phyloP scores from a whole-genome alignment of 2,797 vertebrate genomes.

The Centroberyx gerrardi region DNA sequence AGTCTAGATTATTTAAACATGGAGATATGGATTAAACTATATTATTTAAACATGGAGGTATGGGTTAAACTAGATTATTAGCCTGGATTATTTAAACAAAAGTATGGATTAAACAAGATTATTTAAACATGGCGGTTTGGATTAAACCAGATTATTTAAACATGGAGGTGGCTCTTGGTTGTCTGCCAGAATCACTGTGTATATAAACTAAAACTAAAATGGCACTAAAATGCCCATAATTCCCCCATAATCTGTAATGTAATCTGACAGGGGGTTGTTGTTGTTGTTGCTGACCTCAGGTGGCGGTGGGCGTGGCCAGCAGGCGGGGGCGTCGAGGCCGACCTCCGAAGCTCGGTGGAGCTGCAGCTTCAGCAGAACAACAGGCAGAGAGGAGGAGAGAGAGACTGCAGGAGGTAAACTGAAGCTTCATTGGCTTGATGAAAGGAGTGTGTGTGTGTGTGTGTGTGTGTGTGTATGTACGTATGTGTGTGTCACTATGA shows the following conservation, averaged over 20 bases:
- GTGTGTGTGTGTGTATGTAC: neutral
- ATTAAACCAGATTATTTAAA: too few relatives aligned
- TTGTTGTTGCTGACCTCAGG: conserved; percentile 40
- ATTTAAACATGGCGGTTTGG: too few relatives aligned
- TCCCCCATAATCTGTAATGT: too few relatives aligned
- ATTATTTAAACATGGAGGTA: too few relatives aligned
- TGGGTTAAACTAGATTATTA: too few relatives aligned
- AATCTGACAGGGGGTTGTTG: neutral
- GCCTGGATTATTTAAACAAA: too few relatives aligned
- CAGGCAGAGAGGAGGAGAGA: conserved; percentile 84
- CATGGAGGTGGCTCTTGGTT: neutral
- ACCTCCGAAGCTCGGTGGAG: conserved; percentile 81
- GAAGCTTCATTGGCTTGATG: neutral
- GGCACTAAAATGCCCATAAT: too few relatives aligned
- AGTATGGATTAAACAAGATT: too few relatives aligned
- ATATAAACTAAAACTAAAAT: too few relatives aligned
- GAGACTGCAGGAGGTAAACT: conserved; percentile 88
- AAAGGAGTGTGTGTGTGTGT: neutral
- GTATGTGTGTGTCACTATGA: conserved; percentile 2
- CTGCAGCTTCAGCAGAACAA: conserved; percentile 74
- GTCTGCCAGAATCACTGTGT: too few relatives aligned
- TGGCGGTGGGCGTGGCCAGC: conserved; percentile 70
- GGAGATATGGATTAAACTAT: too few relatives aligned
- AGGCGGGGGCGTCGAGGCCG: conserved; percentile 83
- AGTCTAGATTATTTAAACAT: too few relatives aligned